Base-by-base conservation (phyloP, 2,797 vertebrate species). In the Helostoma temminkii region DNA sequence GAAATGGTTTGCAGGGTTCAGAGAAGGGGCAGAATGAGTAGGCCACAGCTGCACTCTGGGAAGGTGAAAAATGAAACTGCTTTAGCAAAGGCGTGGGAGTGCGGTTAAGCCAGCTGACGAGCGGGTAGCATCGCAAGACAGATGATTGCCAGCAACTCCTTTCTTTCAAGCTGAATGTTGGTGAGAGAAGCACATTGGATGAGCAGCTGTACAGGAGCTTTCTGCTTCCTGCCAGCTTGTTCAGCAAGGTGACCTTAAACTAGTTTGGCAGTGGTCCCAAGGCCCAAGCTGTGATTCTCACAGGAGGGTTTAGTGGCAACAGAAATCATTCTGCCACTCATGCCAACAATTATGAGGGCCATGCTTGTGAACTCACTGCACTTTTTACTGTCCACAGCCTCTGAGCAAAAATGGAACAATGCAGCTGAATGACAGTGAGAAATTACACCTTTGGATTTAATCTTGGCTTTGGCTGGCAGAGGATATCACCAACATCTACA, bases 231-330 rank as follows among this genome's bases (percentile, higher is more conserved):
- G 83, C 78, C 86, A 89, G 88, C 89, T 86, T 86, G 84, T 88
- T 81, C 73, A 86, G 89, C 89, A 93, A 93, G 92, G 93, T 93
- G 91, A 94, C 93, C 92, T 88, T 85, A 85, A 87, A 90, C 88
- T 84, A 84, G 87, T 85, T 89, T 94, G 92, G 90, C 89, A 39
- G 46, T 57, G 62, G 80, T 94, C 91, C 92, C 88, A 76, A 84
- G 82, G 83, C 82, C 83, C 85, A 83, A 91, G 86, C 88, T 90
- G 86, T 82, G 89, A 88, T 87, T 88, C 84, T 87, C 85, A 59
- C 83, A 80, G 88, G 88, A 87, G 83, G 84, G 62, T 88, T 92
- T 89, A 89, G 84, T 74, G 71, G 86, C 84, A 78, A 83, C 82
- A 87, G 79, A 88, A 90, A 87, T 82, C 85, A 73, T 77, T 82